Base-by-base conservation (phyloP, 2,888 invertebrate genomes). In the Dryobotodes eremita region DNA sequence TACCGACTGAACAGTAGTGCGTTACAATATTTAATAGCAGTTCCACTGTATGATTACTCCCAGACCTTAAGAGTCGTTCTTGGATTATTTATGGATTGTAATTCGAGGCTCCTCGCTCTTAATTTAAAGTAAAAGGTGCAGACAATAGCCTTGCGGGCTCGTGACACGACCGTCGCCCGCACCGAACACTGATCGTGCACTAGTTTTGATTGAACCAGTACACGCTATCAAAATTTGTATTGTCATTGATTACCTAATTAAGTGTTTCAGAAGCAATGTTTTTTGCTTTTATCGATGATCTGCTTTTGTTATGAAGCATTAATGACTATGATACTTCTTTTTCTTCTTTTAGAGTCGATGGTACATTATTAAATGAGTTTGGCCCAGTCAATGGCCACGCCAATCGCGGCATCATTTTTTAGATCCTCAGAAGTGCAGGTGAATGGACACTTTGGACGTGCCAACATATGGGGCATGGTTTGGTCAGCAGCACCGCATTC, bases 51-150 rank as follows among this genome's bases (percentile, higher is more conserved):
- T 89, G 87, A 92, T 91, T 90, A 90, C 91, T 92, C 91, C 88
- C 91, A 93, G 92, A 92, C 92, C 93, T 94, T 92, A 90, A 89
- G 68, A 91, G 90, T 90, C 86, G 92, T 90, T 92, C 92, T 93
- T 93, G 92, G 91, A 94, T 94, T 94, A 94, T 94, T 93, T 93
- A 95, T 94, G 93, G 92, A 90, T 90, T 79, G 91, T 93, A 93
- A 94, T 94, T 93, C 91, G 91, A 93, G 92, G 91, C 89, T 91
- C 90, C 89, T 91, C 91, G 91, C 90, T 92, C 91, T 92, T 93
- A 92, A 93, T 93, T 91, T 91, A 90, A 95, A 95, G 95, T 95
- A 95, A 95, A 93, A 94, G 95, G 95, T 89, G 88, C 89, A 91
- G 86, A 89, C 90, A 91, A 90, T 91, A 95, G 94, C 95, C 95